Percentiles rank a stretch among this genome's conserved stretches.
Conservation (phyloP, 1,140 invertebrate species). For the Araneus ventricosus region DNA sequence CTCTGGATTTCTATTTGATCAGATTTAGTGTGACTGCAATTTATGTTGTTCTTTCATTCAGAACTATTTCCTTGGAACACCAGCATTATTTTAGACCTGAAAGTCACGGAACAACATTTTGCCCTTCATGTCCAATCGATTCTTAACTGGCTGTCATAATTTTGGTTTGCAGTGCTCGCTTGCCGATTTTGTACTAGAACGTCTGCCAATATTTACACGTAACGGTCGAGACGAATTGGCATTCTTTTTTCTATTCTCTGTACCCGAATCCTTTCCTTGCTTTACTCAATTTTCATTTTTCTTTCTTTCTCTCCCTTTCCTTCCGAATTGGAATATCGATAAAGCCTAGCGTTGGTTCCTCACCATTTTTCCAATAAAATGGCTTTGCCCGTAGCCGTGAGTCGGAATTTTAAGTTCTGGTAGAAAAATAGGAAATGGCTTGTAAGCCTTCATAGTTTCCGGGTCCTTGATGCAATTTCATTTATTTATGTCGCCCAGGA, state of each 20-base stretch:
- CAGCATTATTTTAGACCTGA: background rate
- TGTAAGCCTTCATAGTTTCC: conserved; percentile 37
- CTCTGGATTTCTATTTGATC: too few relatives aligned
- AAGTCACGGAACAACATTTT: background rate
- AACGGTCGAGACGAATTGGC: conserved; percentile 11
- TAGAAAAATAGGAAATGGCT: background rate
- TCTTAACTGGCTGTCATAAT: conserved; percentile 23
- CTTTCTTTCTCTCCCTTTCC: background rate
- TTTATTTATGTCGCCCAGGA: conserved; percentile 40
- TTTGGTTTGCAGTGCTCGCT: background rate
- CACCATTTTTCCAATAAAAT: conserved; percentile 47
- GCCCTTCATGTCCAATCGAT: conserved; percentile 13
- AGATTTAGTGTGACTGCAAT: too few relatives aligned
- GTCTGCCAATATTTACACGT: conserved; percentile 56
- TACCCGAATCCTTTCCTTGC: background rate
- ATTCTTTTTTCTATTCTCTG: conserved; percentile 23
- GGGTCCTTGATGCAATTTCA: conserved; percentile 32
- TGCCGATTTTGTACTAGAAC: background rate
- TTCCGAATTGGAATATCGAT: conserved; percentile 51
- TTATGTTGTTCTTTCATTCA: background rate
- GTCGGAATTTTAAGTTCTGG: conserved; percentile 15
- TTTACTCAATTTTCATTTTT: background rate
- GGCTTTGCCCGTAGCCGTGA: background rate
- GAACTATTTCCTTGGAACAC: background rate
- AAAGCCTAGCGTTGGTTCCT: background rate